A percentile compares a stretch with the other conserved stretches of the same genome.
Conservation (phyloP, 1,140 invertebrate genomes). For the Drosophila auraria region DNA sequence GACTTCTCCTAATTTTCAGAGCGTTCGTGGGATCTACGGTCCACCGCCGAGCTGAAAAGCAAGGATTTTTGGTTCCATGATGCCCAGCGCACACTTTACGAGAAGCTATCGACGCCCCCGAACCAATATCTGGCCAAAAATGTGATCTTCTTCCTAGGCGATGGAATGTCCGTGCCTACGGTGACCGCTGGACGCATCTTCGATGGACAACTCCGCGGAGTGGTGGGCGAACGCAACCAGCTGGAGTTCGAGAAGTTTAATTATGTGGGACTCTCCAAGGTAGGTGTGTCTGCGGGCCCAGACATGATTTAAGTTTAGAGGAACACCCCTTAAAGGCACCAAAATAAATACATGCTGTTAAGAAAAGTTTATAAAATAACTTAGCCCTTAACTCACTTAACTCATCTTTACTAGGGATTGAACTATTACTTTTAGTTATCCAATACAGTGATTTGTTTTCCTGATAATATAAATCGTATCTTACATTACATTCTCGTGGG, state of each 20-base stretch:
- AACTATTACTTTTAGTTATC: no score
- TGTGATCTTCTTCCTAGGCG: conserved; percentile 91
- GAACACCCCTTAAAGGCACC: neutral
- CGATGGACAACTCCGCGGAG: conserved; percentile 87
- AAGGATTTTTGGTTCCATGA: conserved; percentile 76
- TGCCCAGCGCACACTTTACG: conserved; percentile 61
- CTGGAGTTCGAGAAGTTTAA: conserved; percentile 92
- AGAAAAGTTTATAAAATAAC: no score
- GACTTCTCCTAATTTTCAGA: conserved; percentile 28
- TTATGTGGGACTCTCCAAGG: conserved; percentile 90
- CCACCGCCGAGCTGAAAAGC: conserved; percentile 46
- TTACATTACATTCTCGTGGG: no score
- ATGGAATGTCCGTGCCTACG: conserved; percentile 92
- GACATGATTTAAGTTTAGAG: neutral
- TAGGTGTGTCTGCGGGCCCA: conserved; percentile 69
- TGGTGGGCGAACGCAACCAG: conserved; percentile 88
- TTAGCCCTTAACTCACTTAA: no score
- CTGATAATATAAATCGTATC: no score
- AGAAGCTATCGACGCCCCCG: conserved; percentile 53
- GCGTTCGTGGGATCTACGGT: conserved; percentile 50
- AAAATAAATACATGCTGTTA: no score
- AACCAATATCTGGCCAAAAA: conserved; percentile 88
- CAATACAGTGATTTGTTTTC: no score
- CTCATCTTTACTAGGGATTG: no score
- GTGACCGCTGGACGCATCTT: conserved; percentile 90